These are phyloP conservation scores for Drosophila mimetica DNA, from an alignment of 2,888 invertebrate genomes.

Conservation along the genomic window DNA sequence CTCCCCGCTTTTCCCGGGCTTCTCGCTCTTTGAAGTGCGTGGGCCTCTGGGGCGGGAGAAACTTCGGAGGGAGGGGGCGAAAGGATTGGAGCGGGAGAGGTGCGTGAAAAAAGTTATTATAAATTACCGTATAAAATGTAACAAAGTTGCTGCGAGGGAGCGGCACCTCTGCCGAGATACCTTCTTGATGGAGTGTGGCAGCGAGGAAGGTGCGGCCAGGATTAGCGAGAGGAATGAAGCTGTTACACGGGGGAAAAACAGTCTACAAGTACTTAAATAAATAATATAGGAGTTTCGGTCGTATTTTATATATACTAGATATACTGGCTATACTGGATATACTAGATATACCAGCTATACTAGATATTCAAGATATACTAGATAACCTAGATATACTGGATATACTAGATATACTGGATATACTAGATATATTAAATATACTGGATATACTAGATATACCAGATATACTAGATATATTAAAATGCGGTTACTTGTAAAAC, in stretches of 20 bases:
- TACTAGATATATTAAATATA: no score
- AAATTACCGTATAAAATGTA: constrained; percentile 69
- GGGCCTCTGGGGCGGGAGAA: constrained; percentile 40
- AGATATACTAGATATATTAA: no score
- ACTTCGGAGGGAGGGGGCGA: no score
- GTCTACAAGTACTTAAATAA: background rate
- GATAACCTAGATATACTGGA: no score
- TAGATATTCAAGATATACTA: no score
- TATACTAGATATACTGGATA: no score
- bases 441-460: no score
- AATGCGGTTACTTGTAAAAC: no score
- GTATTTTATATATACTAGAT: no score
- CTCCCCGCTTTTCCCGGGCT: constrained; percentile 1
- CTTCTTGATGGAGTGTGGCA: constrained; percentile 40
- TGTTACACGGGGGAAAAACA: constrained; percentile 15
- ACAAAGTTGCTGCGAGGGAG: constrained; percentile 47
- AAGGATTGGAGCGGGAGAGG: constrained; percentile 38
- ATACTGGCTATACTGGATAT: no score
- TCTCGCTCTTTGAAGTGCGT: constrained; percentile 49
- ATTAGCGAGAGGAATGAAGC: constrained; percentile 39
- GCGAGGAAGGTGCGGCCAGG: constrained; percentile 12
- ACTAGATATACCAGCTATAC: no score
- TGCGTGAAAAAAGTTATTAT: constrained; percentile 76
- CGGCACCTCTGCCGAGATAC: constrained; percentile 25
- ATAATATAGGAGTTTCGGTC: no score